phyloP scores from a whole-genome alignment of 2,888 invertebrate species.

The Drosophila paramelanica region DNA sequence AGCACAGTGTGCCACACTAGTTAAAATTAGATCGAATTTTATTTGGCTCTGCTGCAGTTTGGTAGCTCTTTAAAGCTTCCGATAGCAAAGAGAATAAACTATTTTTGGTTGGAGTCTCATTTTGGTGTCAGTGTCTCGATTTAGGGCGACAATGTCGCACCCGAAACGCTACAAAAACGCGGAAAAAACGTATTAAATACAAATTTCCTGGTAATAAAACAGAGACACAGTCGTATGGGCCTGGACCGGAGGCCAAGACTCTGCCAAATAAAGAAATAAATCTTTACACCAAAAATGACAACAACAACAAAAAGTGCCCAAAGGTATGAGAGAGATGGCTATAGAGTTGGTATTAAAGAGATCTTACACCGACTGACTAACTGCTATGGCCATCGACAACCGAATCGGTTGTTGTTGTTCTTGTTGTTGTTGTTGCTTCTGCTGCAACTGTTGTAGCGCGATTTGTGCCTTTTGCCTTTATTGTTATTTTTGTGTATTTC shows the following conservation, averaged over 20 bases:
- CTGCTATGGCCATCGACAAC: conserved; percentile 55
- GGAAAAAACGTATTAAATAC: conserved; percentile 78
- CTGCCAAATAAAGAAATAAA: conserved; percentile 74
- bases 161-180: conserved; percentile 56
- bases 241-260: conserved; percentile 13
- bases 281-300: conserved; percentile 57
- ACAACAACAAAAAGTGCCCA: conserved; percentile 2
- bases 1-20: conserved; percentile 15
- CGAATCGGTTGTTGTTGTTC: conserved; percentile 23
- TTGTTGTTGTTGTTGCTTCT: conserved; percentile 15
- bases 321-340: conserved; percentile 23
- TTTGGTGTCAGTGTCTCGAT: conserved; percentile 23
- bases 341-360: conserved; percentile 25
- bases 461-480: conserved; percentile 47
- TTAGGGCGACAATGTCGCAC: conserved; percentile 40
- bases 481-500: conserved; percentile 69
- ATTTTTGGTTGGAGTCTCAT: conserved; percentile 10
- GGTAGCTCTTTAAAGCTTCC: conserved; percentile 19
- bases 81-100: conserved; percentile 5
- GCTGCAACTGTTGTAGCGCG: conserved; percentile 26
- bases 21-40: conserved; percentile 9
- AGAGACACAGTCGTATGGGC: conserved; percentile 29
- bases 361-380: conserved; percentile 67
- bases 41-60: conserved; percentile 8
- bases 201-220: conserved; percentile 79